Evolutionary conservation across 2,888 invertebrate species (phyloP).

Genomic region (Agrenia bidenticulata): DNA sequence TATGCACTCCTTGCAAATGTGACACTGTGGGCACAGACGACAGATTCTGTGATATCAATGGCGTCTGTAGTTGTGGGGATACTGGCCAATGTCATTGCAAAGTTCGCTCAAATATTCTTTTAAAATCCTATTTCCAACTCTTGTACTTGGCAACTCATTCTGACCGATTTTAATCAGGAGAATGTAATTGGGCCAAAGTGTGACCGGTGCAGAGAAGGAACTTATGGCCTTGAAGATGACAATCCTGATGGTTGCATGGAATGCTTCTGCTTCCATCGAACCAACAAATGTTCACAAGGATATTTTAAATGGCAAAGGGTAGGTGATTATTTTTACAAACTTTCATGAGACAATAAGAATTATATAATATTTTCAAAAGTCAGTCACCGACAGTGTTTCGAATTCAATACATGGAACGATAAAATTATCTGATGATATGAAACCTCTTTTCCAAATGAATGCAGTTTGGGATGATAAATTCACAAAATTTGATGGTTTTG

Average conservation of each 20-base stretch:
- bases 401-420: slow-evolving; percentile 7
- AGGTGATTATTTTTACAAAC: slow-evolving; percentile 27
- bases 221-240: slow-evolving; percentile 77
- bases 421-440: neutral
- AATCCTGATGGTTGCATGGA: slow-evolving; percentile 87
- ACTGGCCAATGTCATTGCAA: slow-evolving; percentile 87
- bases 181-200: slow-evolving; percentile 84
- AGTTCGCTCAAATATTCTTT: slow-evolving; percentile 58
- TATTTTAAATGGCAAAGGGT: slow-evolving; percentile 78
- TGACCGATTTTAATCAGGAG: slow-evolving; percentile 60
- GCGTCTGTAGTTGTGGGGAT: slow-evolving; percentile 69
- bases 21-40: slow-evolving; percentile 69
- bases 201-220: slow-evolving; percentile 75
- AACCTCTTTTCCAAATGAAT: neutral
- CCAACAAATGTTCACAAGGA: slow-evolving; percentile 76
- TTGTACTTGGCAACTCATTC: neutral
- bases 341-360: neutral
- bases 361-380: too few relatives aligned
- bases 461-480: slow-evolving; percentile 35
- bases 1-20: slow-evolving; percentile 83
- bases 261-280: slow-evolving; percentile 94
- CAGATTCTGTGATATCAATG: slow-evolving; percentile 58
- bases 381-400: too few relatives aligned
- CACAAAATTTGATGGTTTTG: slow-evolving; percentile 38
- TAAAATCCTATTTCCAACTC: neutral